phyloP scores from a whole-genome alignment of 2,797 vertebrate genomes.

The Fundulus diaphanus region DNA sequence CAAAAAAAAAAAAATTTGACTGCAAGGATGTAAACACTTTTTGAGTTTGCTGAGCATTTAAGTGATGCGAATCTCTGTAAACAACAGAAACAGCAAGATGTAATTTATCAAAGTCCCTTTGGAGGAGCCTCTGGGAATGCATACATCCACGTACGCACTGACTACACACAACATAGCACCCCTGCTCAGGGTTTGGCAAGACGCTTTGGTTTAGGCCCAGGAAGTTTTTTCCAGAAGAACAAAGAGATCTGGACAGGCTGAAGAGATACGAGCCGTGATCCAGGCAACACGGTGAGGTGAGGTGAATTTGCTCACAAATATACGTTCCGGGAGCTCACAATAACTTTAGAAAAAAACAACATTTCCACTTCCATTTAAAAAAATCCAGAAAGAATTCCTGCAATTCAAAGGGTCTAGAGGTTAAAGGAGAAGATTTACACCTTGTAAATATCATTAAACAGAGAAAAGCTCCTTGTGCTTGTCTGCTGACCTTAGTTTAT shows the following conservation, averaged over 20 bases:
- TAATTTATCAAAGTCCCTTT: constrained; percentile 47
- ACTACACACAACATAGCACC: neutral
- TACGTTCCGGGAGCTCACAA: constrained; percentile 7
- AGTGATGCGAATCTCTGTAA: constrained; percentile 24
- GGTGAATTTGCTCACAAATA: constrained; percentile 9
- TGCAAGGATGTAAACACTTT: too few species aligned
- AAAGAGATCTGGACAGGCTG: constrained; percentile 30
- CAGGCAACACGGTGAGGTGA: neutral
- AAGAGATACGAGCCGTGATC: constrained; percentile 22
- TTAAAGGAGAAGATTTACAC: constrained; percentile 41
- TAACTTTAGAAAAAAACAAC: constrained; percentile 16
- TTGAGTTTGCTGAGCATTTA: constrained; percentile 23
- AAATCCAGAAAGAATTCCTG: constrained; percentile 35
- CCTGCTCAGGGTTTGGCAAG: constrained; percentile 21
- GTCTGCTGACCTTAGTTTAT: constrained; percentile 40
- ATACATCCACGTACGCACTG: constrained; percentile 19
- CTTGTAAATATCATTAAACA: constrained; percentile 51
- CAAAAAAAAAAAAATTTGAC: too few species aligned
- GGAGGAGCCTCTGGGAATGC: constrained; percentile 29
- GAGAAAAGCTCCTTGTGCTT: constrained; percentile 3
- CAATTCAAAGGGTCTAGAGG: constrained; percentile 30
- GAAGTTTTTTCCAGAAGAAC: constrained; percentile 30
- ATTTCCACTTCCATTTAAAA: constrained; percentile 38
- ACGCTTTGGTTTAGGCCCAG: constrained; percentile 15
- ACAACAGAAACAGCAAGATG: constrained; percentile 39